A percentile compares a stretch with the other conserved stretches of the same genome.
Evolutionary conservation across 2,797 vertebrate genomes (phyloP).

Genomic region (Clarias fuscus): DNA sequence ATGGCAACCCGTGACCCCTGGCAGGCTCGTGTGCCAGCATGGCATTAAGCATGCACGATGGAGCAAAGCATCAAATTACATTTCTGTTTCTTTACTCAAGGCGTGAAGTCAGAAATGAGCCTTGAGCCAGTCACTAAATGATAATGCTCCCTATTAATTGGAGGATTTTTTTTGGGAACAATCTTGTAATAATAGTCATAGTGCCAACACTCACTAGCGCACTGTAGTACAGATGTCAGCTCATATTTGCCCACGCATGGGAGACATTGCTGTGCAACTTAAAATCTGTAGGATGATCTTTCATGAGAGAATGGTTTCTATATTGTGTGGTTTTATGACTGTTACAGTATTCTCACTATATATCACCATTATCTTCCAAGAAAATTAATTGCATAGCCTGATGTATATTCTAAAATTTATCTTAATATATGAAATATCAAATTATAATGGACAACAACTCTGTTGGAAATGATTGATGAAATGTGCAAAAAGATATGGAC

Average conservation of each 20-base stretch:
- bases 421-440: neutral
- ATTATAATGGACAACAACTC: neutral
- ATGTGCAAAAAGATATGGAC: neutral
- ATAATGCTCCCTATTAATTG: constrained; percentile 20
- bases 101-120: constrained; percentile 40
- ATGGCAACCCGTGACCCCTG: constrained; percentile 54
- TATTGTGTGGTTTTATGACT: neutral
- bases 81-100: constrained; percentile 30
- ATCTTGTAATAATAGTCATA: neutral
- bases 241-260: neutral
- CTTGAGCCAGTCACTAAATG: constrained; percentile 19
- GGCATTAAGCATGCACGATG: constrained; percentile 48
- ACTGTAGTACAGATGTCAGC: neutral
- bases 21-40: constrained; percentile 29
- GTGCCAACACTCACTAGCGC: neutral
- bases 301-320: neutral
- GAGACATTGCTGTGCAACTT: neutral
- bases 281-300: neutral
- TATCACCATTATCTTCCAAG: neutral
- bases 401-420: neutral
- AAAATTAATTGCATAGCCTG: neutral
- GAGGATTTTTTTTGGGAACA: neutral
- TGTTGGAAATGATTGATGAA: neutral
- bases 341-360: neutral
- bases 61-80: constrained; percentile 36